A percentile compares a stretch with the other conserved stretches of the same genome.
phyloP scores from a whole-genome alignment of 2,888 invertebrate genomes.

The Agriopis leucophaearia region DNA sequence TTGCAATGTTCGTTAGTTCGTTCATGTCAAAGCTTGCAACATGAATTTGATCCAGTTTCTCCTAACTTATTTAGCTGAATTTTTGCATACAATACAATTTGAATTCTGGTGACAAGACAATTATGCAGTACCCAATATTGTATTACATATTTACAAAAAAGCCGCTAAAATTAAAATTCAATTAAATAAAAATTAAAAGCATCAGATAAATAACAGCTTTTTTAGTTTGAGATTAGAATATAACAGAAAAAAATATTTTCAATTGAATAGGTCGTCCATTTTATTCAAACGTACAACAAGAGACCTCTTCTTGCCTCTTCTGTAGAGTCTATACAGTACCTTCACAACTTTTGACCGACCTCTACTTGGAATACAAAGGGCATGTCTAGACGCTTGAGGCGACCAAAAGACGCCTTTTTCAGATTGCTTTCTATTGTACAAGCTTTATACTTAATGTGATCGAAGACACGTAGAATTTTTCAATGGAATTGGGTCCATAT shows the following conservation, averaged over 20 bases:
- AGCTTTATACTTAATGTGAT: constrained; percentile 40
- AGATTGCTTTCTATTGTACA: constrained; percentile 42
- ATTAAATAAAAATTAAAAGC: too few relatives aligned
- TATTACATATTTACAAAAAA: too few relatives aligned
- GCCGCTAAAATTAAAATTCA: too few relatives aligned
- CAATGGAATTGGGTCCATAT: not conserved
- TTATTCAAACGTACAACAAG: constrained; percentile 12
- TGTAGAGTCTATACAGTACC: constrained; percentile 9
- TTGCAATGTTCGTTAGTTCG: too few relatives aligned
- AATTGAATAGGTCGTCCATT: constrained; percentile 8
- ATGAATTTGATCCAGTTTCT: too few relatives aligned
- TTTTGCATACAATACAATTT: too few relatives aligned
- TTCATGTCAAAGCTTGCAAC: too few relatives aligned
- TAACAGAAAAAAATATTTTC: not conserved
- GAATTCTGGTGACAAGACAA: too few relatives aligned
- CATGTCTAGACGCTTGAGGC: constrained; percentile 41
- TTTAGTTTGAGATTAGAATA: too few relatives aligned
- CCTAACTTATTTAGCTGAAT: too few relatives aligned
- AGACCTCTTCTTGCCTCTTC: constrained; percentile 9
- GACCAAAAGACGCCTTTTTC: constrained; percentile 46
- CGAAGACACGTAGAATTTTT: constrained; percentile 31
- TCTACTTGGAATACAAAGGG: constrained; percentile 42
- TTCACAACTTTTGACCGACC: constrained; percentile 39
- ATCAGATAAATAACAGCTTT: too few relatives aligned
- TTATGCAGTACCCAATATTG: too few relatives aligned